A percentile compares a stretch with the other conserved stretches of the same genome.
These are phyloP conservation scores for Archivesica marissinica DNA, from an alignment of 1,140 invertebrate genomes.

Conservation along the genomic window DNA sequence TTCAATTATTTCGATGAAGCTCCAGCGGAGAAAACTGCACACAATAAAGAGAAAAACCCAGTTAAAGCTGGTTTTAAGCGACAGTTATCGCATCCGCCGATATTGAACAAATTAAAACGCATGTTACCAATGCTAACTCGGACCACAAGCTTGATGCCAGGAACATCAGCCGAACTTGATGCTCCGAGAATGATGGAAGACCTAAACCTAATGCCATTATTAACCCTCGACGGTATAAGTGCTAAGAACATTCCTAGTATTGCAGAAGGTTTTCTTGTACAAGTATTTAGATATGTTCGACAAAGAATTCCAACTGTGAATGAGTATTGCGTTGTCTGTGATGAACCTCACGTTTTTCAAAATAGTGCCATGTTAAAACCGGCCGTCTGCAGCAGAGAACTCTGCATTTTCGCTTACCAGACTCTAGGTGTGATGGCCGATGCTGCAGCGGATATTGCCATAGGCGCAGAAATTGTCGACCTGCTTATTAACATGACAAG, in stretches of 20 bases:
- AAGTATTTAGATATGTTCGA: constrained; percentile 76
- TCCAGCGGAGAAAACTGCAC: neutral
- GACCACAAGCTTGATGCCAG: neutral
- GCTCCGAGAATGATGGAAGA: neutral
- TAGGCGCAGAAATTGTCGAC: constrained; percentile 79
- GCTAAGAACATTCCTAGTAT: constrained; percentile 30
- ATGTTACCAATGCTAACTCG: constrained; percentile 15
- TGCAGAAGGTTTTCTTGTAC: constrained; percentile 56
- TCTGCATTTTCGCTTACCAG: constrained; percentile 81
- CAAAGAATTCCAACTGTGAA: constrained; percentile 80
- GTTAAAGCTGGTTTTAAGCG: constrained; percentile 9
- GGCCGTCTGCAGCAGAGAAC: constrained; percentile 76
- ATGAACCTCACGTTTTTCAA: constrained; percentile 80
- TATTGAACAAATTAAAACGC: constrained; percentile 18
- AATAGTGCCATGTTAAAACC: constrained; percentile 82
- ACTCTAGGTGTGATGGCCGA: constrained; percentile 80
- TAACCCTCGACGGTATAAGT: constrained; percentile 32
- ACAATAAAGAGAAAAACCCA: neutral
- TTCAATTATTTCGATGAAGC: neutral
- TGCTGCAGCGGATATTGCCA: constrained; percentile 77
- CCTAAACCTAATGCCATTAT: constrained; percentile 34
- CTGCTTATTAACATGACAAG: constrained; percentile 78
- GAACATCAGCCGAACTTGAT: neutral
- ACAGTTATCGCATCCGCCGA: constrained; percentile 43
- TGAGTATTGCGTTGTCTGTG: constrained; percentile 82